Base-by-base conservation (phyloP, 2,797 vertebrate genomes). In the Bufotes viridis region DNA sequence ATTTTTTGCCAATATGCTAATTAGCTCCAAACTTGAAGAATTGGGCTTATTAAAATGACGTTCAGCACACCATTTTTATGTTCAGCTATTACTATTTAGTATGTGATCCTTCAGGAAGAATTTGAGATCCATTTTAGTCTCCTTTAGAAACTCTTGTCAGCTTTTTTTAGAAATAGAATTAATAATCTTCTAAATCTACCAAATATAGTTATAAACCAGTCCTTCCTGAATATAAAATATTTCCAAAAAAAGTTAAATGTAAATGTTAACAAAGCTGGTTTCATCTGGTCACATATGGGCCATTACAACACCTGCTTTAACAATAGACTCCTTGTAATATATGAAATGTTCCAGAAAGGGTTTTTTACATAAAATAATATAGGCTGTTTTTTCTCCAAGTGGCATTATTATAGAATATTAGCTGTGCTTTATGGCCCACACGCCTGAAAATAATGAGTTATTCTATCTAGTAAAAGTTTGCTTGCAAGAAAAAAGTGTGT, bases 311-410 rank as follows among this genome's bases (percentile, higher is more conserved):
- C 65, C 67, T 83, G 65, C 63, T 24, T 34, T 17, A 83, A 55
- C 81, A 82, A 72, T 83, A 72, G 15, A 17, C 10, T 83, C 17
- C 67, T 69, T 55, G 65, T 72, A 22, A 4, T 57, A 42, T 51
- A 61, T 63, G 70, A 61, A 75, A 84, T 55, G 57, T 63, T 84
- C 70, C 70, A 75, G 82, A 84, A 83, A 57, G 55, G 15, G 49
- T 18, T 58, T 24, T 11, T 83, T 57, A 34, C 67, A 70, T 29
- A 57, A 55, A 69, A 83, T 22, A 83, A 72, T 74, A 20, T 29
- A 57, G 51, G 26, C 55, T 34, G 14, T 22, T 18, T 72, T 55
- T 34, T 72, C 24, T 58, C n/a, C 24, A 83, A 53, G 51, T 76
- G 57, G 22, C 70, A n/a, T 58, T 76, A 76, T 42, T 7, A 22